Evolutionary conservation across 2,888 invertebrate species (phyloP), one percentile per base, ranked within the genome.

Genomic region (Lucinisca nassula): DNA sequence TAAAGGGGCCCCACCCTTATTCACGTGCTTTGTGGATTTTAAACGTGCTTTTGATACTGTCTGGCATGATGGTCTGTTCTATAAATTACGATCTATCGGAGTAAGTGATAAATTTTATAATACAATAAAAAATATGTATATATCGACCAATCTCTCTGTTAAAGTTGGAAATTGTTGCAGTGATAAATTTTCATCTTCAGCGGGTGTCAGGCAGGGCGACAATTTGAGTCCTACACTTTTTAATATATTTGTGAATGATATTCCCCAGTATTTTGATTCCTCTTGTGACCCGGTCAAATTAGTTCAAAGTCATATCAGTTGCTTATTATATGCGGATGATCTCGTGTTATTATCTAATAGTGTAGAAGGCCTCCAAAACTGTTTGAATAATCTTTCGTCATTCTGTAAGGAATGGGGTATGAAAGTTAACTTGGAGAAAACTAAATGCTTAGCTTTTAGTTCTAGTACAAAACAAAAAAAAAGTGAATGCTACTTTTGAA

Each of bases 281-380:
- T 24, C 30, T 35, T 70, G 79, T 38, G n/a, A 45, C 0, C 30
- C 40, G n/a, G 67, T 38, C 35, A 6, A 12, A 38, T 35, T 67
- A 30, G 10, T 35, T 67, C 10, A 67, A 35, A 67, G 35, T 8
- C 8, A 30, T 27, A 55, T 77, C 10, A 77, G n/a, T 24, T 61
- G 61, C 27, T 61, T 78, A 61, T 24, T 78, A n/a, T 78, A 78
- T 78, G 78, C 61, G 27, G 78, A 78, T 40, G 67, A 67, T 35
- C 24, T 35, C 32, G 17, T 61, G 14, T 51, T 61, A 37, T 17
- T 78, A 37, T 78, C 61, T 21, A 10, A 24, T 8, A 38, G 30
- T 27, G 40, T n/a, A 78, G 51, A 61, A 12, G 78, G 61, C 0
- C 37, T 78, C 0, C 78, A 78, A 38, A 61, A 61, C 38, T 27